Conservation (phyloP, 2,113 vertebrate genomes). For the Hemibagrus wyckioides region DNA sequence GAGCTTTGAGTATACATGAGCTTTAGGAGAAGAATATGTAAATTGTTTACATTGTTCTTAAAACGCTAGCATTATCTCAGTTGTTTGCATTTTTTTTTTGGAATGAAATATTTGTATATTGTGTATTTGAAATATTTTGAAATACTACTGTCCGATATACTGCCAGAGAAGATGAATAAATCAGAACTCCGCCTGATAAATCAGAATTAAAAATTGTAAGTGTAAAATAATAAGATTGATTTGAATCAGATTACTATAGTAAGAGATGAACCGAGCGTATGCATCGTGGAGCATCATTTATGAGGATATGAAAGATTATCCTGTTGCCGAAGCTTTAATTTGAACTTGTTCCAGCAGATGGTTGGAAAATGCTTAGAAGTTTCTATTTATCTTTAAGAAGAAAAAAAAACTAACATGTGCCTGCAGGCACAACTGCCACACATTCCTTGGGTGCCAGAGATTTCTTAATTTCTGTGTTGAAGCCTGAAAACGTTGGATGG, state of each 20-base stretch:
- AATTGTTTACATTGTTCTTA: background rate
- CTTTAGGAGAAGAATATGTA: background rate
- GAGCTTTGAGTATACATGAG: background rate
- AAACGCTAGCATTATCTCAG: background rate
- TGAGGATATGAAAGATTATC: background rate
- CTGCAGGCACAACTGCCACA: slow-evolving; percentile 6
- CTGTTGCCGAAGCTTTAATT: background rate
- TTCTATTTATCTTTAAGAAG: background rate
- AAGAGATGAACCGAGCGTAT: background rate
- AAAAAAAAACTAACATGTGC: background rate
- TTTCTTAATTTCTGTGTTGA: background rate
- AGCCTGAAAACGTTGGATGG: background rate
- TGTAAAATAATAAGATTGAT: background rate
- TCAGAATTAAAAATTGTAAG: background rate
- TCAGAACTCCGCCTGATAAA: background rate
- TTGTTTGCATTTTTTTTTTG: background rate
- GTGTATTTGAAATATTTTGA: too few species aligned
- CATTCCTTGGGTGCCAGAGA: background rate
- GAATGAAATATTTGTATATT: too few species aligned
- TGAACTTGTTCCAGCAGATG: background rate
- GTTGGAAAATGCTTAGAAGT: background rate
- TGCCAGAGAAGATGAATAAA: too few species aligned
- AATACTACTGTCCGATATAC: background rate
- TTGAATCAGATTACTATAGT: background rate
- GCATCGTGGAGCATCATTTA: background rate